These are phyloP conservation scores for Holcopasites calliopsidis DNA, from an alignment of 1,140 invertebrate genomes.

Conservation along the genomic window DNA sequence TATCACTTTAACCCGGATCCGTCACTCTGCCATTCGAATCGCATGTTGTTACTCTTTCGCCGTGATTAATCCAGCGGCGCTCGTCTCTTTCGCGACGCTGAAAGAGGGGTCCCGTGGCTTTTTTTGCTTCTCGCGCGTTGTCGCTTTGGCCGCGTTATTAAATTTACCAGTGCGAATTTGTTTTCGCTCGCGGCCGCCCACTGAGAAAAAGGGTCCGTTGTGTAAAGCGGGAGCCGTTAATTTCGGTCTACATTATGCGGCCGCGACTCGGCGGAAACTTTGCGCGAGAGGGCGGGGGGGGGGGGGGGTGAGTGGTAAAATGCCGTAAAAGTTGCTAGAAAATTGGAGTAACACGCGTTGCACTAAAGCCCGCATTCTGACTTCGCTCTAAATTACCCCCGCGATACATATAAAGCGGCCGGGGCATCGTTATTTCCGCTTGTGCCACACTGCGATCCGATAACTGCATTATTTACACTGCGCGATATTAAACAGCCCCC, in stretches of 20 bases:
- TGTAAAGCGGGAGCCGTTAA: slow-evolving; percentile 24
- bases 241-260: slow-evolving; percentile 31
- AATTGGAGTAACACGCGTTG: slow-evolving; percentile 21
- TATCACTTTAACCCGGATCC: neutral
- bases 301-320: slow-evolving; percentile 14
- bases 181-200: neutral
- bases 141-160: slow-evolving; percentile 22
- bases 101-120: neutral
- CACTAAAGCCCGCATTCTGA: neutral
- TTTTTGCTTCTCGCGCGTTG: neutral
- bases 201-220: neutral
- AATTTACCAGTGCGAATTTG: slow-evolving; percentile 34
- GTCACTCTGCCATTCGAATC: neutral
- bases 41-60: neutral
- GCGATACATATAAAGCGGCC: too few species aligned
- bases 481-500: neutral
- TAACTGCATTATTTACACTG: neutral
- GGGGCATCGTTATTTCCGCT: neutral
- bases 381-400: neutral
- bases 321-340: slow-evolving; percentile 11
- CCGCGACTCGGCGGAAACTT: neutral
- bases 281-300: too few species aligned
- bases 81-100: neutral
- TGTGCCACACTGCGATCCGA: neutral
- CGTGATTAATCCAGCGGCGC: slow-evolving; percentile 1